Percentiles rank a stretch among this genome's conserved stretches.
Evolutionary conservation across 2,797 vertebrate species (phyloP).

Genomic region (Thamnophis elegans): DNA sequence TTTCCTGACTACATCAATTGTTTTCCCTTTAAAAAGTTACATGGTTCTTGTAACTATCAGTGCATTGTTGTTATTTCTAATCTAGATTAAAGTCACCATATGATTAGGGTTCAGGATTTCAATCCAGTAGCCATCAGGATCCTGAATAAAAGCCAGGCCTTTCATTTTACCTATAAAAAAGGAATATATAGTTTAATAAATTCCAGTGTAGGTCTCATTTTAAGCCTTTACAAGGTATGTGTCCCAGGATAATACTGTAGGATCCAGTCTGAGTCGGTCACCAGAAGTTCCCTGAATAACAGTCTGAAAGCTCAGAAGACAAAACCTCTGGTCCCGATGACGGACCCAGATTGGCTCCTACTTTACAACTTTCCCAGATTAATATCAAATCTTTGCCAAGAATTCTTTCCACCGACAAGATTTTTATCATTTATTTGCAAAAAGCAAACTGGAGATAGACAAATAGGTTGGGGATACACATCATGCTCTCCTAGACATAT

Average conservation of each 20-base stretch:
- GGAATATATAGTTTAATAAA: background rate
- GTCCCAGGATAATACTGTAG: background rate
- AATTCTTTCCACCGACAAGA: background rate
- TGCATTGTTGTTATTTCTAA: background rate
- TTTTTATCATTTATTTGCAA: background rate
- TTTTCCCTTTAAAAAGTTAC: conserved; percentile 34
- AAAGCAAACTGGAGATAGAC: background rate
- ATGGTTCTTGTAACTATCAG: background rate
- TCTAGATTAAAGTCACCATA: conserved; percentile 82
- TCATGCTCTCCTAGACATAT: background rate
- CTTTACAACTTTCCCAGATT: background rate
- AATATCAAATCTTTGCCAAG: background rate
- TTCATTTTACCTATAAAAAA: conserved; percentile 91
- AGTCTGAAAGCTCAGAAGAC: background rate
- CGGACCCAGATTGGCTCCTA: background rate
- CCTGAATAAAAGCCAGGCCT: conserved; percentile 96
- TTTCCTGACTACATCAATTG: background rate
- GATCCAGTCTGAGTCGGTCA: background rate
- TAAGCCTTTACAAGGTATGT: background rate
- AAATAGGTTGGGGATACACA: background rate
- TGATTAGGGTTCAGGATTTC: conserved; percentile 95
- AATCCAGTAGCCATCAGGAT: conserved; percentile 99
- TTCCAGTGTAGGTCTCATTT: background rate
- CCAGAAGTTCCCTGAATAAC: background rate
- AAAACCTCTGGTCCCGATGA: background rate